Conservation (phyloP, 2,797 vertebrate species). For the Momotus momota region DNA sequence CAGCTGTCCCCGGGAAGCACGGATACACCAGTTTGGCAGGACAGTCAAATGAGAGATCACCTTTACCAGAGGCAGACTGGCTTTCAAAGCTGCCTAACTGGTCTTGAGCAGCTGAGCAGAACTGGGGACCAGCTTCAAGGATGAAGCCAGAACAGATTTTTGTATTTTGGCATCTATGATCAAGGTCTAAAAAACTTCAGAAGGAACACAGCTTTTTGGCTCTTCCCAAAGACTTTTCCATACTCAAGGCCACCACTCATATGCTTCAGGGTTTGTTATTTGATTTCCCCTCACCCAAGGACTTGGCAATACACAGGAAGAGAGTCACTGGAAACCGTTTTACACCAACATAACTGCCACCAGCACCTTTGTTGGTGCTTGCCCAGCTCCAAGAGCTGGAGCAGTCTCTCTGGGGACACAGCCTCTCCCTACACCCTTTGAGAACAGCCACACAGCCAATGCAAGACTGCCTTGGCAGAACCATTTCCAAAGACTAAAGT, state of each 20-base stretch:
- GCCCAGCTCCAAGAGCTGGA: neutral
- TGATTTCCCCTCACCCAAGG: neutral
- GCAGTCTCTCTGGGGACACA: neutral
- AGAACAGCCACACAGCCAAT: neutral
- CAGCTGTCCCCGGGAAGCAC: neutral
- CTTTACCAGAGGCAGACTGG: fast-evolving
- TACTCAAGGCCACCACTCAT: neutral
- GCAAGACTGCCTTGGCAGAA: neutral
- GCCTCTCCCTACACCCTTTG: neutral
- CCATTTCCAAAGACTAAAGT: neutral
- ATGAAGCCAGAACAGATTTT: neutral
- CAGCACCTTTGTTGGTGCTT: neutral
- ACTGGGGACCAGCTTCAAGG: neutral
- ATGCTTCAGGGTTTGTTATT: neutral
- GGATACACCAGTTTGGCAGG: neutral
- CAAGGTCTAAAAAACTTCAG: neutral
- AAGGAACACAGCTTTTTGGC: neutral
- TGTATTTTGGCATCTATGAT: neutral
- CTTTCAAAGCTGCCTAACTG: neutral
- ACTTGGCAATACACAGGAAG: neutral
- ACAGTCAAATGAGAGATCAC: neutral
- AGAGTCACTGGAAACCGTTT: neutral
- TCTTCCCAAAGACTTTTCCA: neutral
- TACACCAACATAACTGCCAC: neutral
- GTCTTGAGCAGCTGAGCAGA: neutral